Percentiles rank a stretch among this genome's conserved stretches.
phyloP scores from a whole-genome alignment of 2,113 vertebrate species.

The Paraplagusia blochii region DNA sequence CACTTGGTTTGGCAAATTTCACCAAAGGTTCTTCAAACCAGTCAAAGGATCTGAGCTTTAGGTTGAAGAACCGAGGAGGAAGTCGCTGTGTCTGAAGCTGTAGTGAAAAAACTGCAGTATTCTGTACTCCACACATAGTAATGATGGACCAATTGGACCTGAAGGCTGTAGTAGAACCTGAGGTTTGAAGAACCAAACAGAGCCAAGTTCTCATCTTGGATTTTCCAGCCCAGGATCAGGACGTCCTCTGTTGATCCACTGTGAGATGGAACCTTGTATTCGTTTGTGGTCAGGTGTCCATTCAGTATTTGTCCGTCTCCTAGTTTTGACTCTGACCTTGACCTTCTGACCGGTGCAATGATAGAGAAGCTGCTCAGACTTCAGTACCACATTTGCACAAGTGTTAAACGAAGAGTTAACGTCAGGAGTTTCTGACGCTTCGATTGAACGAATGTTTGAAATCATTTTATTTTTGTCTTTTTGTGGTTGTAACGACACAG shows the following conservation, averaged over 20 bases:
- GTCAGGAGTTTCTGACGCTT: constrained; percentile 29
- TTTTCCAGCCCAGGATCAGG: too few species aligned
- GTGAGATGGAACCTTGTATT: constrained; percentile 14
- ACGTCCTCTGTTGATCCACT: constrained; percentile 16
- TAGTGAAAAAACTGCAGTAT: too few species aligned
- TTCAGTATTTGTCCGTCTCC: constrained; percentile 48
- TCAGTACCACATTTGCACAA: constrained; percentile 22
- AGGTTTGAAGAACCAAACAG: not conserved
- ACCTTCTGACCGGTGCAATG: too few species aligned
- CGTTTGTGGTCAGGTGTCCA: constrained; percentile 20
- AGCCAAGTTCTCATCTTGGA: too few species aligned
- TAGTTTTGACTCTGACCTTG: not conserved
- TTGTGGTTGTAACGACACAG: constrained; percentile 15
- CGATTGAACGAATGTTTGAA: constrained; percentile 55
- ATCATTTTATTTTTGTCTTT: constrained; percentile 22
- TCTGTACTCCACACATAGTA: too few species aligned
- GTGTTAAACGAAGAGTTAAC: constrained; percentile 8
- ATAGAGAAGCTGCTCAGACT: constrained; percentile 26
- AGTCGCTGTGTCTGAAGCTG: too few species aligned
- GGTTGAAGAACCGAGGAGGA: too few species aligned
- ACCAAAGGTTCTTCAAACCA: too few species aligned
- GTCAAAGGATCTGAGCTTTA: too few species aligned
- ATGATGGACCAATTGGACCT: too few species aligned
- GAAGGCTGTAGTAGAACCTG: not conserved
- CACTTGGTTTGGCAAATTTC: too few species aligned